Conservation (phyloP, 2,797 vertebrate genomes). For the Galagoides demidoff region DNA sequence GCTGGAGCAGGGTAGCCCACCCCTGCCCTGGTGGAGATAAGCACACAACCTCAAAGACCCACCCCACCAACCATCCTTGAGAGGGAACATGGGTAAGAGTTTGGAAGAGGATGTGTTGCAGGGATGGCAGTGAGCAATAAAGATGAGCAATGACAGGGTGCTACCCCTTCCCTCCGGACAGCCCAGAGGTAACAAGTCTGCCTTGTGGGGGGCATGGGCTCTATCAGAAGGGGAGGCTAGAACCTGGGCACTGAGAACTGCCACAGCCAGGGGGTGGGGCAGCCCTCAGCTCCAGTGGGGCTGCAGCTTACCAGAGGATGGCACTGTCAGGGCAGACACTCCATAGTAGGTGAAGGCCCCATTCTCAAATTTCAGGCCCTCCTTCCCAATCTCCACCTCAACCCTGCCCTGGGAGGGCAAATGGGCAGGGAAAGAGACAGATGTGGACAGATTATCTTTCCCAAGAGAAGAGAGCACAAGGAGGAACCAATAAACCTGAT, state of each 20-base stretch:
- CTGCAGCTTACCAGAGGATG: conserved; percentile 90
- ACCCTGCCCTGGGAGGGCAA: conserved; percentile 90
- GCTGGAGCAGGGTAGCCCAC: not conserved
- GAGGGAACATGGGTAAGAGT: accelerated
- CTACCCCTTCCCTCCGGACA: not conserved
- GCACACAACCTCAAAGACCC: not conserved
- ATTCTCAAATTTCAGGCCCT: conserved; percentile 95
- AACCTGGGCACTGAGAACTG: too few relatives aligned
- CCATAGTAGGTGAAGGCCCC: conserved; percentile 96
- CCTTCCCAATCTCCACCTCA: conserved; percentile 96
- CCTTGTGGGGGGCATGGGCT: accelerated
- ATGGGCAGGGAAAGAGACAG: not conserved
- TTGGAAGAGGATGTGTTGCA: not conserved
- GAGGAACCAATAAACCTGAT: not conserved
- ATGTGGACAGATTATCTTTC: not conserved
- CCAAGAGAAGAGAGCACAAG: not conserved
- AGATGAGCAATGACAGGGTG: not conserved
- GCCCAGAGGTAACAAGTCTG: not conserved
- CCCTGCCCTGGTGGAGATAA: not conserved
- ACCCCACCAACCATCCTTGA: not conserved
- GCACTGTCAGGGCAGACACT: conserved; percentile 91
- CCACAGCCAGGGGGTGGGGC: not conserved
- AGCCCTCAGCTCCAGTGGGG: too few relatives aligned
- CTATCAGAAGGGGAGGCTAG: not conserved
- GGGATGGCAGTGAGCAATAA: not conserved